Conservation (phyloP, 2,888 invertebrate species). For the Trichopria drosophilae region DNA sequence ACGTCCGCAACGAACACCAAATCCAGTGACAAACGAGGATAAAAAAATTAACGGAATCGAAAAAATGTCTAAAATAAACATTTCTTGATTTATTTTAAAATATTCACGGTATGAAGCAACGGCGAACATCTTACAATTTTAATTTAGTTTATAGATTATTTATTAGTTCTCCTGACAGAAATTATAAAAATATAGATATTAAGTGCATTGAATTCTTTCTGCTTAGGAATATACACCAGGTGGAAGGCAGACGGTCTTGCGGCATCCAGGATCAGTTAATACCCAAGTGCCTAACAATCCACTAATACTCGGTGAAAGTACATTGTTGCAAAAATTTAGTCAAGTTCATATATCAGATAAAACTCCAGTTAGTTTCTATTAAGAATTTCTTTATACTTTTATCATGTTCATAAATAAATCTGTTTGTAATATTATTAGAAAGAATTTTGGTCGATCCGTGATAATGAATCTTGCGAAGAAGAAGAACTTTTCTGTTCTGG, state of each 20-base stretch:
- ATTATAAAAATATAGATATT: too few species aligned
- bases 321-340: constrained; percentile 70
- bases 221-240: constrained; percentile 90
- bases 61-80: too few species aligned
- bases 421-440: constrained; percentile 42
- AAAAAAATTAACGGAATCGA: too few species aligned
- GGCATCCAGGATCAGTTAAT: constrained; percentile 74
- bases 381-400: neutral
- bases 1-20: too few species aligned
- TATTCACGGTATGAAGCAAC: too few species aligned
- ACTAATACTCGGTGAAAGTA: constrained; percentile 12
- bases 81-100: too few species aligned
- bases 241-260: constrained; percentile 77
- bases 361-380: constrained; percentile 43
- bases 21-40: too few species aligned
- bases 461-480: constrained; percentile 65
- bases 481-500: constrained; percentile 88
- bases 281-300: constrained; percentile 37
- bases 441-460: constrained; percentile 59
- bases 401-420: neutral
- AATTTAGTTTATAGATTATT: too few species aligned
- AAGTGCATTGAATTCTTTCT: too few species aligned
- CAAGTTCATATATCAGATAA: constrained; percentile 74
- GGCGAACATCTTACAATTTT: too few species aligned
- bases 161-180: too few species aligned